A percentile compares a stretch with the other conserved stretches of the same genome.
These are phyloP conservation scores for Pseudochirops corinnae DNA, from an alignment of 2,797 vertebrate genomes.

Conservation along the genomic window DNA sequence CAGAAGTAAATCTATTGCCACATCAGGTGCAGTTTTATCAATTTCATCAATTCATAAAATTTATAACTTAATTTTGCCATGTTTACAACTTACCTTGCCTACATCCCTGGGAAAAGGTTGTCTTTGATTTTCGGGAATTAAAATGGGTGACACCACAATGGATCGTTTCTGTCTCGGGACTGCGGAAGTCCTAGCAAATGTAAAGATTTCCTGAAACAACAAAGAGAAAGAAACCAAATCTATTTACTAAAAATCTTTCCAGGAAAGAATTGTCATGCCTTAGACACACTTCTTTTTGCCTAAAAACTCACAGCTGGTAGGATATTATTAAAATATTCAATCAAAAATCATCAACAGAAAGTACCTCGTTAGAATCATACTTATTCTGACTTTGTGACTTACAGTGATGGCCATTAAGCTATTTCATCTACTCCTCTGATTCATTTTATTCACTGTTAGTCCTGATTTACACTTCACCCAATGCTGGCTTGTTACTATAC, in stretches of 20 bases:
- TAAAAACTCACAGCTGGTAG: slow-evolving; percentile 25
- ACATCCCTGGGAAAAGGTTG: slow-evolving; percentile 92
- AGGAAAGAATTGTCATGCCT: slow-evolving; percentile 17
- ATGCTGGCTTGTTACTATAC: not conserved
- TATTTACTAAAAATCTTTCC: slow-evolving; percentile 2
- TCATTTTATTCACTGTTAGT: slow-evolving; percentile 40
- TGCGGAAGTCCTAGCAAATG: slow-evolving; percentile 85
- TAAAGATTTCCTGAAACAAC: slow-evolving; percentile 89
- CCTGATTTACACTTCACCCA: not conserved
- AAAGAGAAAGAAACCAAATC: slow-evolving; percentile 55
- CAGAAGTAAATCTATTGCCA: not conserved
- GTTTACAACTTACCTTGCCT: slow-evolving; percentile 91
- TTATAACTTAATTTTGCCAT: not conserved
- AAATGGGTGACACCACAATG: slow-evolving; percentile 92
- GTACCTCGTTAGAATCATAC: slow-evolving; percentile 47
- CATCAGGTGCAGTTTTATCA: not conserved
- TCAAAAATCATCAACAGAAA: slow-evolving; percentile 69
- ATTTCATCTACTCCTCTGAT: slow-evolving; percentile 55
- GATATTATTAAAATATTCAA: slow-evolving; percentile 48
- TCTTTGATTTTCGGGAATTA: slow-evolving; percentile 95
- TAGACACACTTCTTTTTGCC: slow-evolving; percentile 15
- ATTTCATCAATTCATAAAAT: not conserved
- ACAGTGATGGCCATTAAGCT: slow-evolving; percentile 59
- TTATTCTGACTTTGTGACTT: slow-evolving; percentile 51
- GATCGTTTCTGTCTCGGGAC: slow-evolving; percentile 92